Conservation (phyloP, 2,113 vertebrate genomes). For the Calyptommatus sinebrachiatus region DNA sequence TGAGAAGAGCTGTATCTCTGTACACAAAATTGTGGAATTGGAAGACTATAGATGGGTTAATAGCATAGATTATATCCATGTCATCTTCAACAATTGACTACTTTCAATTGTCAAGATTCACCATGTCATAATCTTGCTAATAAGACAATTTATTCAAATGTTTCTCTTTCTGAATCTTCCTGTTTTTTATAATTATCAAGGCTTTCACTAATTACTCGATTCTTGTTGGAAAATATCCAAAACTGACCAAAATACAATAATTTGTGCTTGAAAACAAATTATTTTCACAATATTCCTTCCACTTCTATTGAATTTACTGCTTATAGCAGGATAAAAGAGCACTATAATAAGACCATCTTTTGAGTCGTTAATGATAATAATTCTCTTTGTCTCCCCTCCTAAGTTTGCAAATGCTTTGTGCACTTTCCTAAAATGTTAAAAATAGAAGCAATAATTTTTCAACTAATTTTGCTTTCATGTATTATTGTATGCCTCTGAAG, state of each 20-base stretch:
- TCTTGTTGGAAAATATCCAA: not conserved
- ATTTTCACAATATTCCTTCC: not conserved
- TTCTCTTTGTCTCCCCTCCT: not conserved
- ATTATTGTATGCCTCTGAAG: too few relatives aligned
- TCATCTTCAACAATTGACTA: not conserved
- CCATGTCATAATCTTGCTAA: not conserved
- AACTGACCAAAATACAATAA: not conserved
- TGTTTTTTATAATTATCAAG: too few relatives aligned
- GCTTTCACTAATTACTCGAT: not conserved
- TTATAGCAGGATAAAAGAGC: not conserved
- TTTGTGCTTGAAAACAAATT: not conserved
- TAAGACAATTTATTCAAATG: not conserved
- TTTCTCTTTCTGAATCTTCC: not conserved
- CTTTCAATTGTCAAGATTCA: too few relatives aligned
- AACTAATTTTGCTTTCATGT: too few relatives aligned
- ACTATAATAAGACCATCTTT: not conserved
- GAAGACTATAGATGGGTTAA: not conserved
- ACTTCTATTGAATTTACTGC: not conserved
- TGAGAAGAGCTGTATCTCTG: not conserved
- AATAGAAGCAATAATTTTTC: too few relatives aligned
- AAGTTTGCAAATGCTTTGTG: not conserved
- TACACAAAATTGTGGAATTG: not conserved
- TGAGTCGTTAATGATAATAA: not conserved
- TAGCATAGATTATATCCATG: not conserved
- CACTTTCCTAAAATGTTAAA: not conserved